Conservation (phyloP, 2,113 vertebrate species). For the Copsychus sechellarum region DNA sequence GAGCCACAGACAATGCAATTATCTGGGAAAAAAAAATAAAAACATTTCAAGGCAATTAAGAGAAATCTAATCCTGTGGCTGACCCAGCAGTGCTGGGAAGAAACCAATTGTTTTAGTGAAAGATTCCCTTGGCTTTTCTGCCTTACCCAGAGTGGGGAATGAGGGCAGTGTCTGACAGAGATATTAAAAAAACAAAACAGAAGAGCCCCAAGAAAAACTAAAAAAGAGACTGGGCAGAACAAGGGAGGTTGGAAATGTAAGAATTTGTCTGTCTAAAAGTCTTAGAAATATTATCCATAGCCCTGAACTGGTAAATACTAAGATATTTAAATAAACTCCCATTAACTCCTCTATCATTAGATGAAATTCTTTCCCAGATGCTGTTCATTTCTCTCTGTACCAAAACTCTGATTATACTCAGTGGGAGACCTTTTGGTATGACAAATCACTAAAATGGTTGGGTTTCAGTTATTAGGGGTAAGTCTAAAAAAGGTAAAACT, state of each 20-base stretch:
- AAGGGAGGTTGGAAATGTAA: not conserved
- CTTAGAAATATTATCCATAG: not conserved
- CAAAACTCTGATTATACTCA: constrained; percentile 3
- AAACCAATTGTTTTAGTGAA: not conserved
- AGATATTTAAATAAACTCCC: not conserved
- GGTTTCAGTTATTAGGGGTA: not conserved
- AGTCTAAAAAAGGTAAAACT: not conserved
- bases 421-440: not conserved
- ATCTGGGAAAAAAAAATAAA: not conserved
- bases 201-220: not conserved
- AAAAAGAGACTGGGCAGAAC: not conserved
- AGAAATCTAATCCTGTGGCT: not conserved
- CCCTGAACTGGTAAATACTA: not conserved
- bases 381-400: not conserved
- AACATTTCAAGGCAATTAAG: not conserved
- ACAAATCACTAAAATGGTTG: not conserved
- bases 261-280: not conserved
- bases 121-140: not conserved
- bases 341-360: not conserved
- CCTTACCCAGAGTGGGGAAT: not conserved
- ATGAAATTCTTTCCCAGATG: not conserved
- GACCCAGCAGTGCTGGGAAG: not conserved
- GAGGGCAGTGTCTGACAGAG: not conserved
- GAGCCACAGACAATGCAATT: not conserved
- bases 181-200: not conserved